These are phyloP conservation scores for Anoplius nigerrimus DNA, from an alignment of 2,888 invertebrate species.

Conservation along the genomic window DNA sequence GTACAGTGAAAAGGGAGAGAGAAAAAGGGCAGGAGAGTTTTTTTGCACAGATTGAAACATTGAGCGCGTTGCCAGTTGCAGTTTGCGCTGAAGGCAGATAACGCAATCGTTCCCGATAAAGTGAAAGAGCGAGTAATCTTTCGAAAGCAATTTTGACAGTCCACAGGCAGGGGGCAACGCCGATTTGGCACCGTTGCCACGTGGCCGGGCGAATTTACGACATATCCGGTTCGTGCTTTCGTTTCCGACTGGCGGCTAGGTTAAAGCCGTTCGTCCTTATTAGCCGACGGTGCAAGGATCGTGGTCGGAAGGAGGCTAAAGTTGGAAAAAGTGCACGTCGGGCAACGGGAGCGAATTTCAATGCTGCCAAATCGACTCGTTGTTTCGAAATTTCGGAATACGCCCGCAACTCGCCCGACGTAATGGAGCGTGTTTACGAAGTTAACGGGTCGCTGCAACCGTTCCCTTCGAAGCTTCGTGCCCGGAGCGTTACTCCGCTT, in stretches of 20 bases:
- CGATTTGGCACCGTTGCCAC: constrained; percentile 45
- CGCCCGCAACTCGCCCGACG: neutral
- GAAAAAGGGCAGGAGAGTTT: too few species aligned
- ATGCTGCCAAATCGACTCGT: constrained; percentile 51
- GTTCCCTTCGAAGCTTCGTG: constrained; percentile 18
- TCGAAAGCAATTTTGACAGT: constrained; percentile 28
- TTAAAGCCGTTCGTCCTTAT: constrained; percentile 16
- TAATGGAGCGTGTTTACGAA: constrained; percentile 31
- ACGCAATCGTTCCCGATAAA: neutral
- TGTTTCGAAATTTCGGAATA: constrained; percentile 33
- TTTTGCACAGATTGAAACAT: too few species aligned
- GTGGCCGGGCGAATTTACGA: constrained; percentile 35
- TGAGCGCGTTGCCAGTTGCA: too few species aligned
- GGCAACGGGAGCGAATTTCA: constrained; percentile 42
- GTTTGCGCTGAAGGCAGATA: too few species aligned
- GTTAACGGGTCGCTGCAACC: constrained; percentile 26
- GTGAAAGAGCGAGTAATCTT: neutral
- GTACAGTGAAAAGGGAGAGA: too few species aligned
- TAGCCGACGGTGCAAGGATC: constrained; percentile 20
- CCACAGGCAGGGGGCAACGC: constrained; percentile 19
- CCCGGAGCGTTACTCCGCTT: constrained; percentile 2
- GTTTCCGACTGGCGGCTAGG: constrained; percentile 1
- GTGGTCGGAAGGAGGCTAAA: constrained; percentile 37
- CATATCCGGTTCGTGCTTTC: constrained; percentile 29
- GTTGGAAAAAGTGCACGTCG: constrained; percentile 48